phyloP scores from a whole-genome alignment of 2,113 vertebrate species.

The Hyla sarda region DNA sequence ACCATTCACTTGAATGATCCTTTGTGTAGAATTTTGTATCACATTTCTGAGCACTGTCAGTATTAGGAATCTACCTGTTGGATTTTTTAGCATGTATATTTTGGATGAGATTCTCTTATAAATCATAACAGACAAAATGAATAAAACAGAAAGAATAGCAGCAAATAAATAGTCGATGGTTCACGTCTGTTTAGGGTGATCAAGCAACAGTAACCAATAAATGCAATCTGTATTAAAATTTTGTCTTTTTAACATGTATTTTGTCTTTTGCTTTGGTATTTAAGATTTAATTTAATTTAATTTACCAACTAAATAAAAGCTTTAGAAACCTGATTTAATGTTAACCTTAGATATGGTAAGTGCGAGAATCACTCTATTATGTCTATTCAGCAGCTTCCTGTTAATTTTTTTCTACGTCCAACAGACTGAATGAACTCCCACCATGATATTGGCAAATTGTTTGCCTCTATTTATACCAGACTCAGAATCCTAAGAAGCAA shows the following conservation, averaged over 20 bases:
- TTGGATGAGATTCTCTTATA: no score
- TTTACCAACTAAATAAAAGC: background rate
- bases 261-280: background rate
- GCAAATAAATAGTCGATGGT: no score
- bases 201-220: no score
- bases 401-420: background rate
- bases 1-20: no score
- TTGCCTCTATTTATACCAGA: background rate
- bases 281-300: background rate
- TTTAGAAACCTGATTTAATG: background rate
- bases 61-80: no score
- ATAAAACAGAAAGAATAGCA: no score
- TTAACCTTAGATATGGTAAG: background rate
- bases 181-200: no score
- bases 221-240: no score
- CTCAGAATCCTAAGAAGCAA: background rate
- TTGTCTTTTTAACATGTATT: background rate
- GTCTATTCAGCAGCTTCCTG: background rate
- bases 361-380: background rate
- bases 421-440: background rate
- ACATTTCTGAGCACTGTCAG: no score
- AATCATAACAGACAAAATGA: no score
- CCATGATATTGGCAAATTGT: slow-evolving; percentile 10
- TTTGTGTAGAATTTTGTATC: no score
- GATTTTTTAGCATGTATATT: no score